Evolutionary conservation across 2,888 invertebrate genomes (phyloP), one percentile per base, ranked within the genome.

Genomic region (Piscicola geometra): DNA sequence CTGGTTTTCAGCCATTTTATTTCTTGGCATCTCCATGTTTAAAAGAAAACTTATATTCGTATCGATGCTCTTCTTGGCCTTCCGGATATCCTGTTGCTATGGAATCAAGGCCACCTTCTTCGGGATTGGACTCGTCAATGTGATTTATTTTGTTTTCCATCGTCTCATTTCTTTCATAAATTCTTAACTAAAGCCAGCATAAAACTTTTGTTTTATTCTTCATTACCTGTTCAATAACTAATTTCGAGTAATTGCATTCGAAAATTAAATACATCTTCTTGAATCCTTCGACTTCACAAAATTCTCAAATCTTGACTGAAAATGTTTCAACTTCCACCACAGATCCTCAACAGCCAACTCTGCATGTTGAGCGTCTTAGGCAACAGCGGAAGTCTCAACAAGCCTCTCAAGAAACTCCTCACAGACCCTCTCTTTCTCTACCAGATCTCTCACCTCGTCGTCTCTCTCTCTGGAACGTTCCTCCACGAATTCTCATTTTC

Each of bases 401-500:
- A 93, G 87, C 90, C 91, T 74, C 89, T 93, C 83, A 89, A 90
- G 71, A 91, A 93, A 87, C 92, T 95, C 81, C 87, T 95, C 81
- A 91, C 91, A 1, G 95, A 97, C 88, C 90, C 91, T 75, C 94
- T 94, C 86, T 88, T 97, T 81, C 89, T 94, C 78, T 97, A 97
- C 88, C 94, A 97, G 86, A 88, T 92, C 81, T 89, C 90, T 76
- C 98, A 98, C 86, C 89, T 99, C 80, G 88, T 90, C 77, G 92
- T 96, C 86, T 97, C 96, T 87, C 89, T 96, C 82, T 88, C 93
- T 79, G 99, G 98, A 60, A 89, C 98, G 77, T 90, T 91, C 82
- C 90, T 93, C 85, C 97, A 99, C 88, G 97, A 97, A 25, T 97
- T 99, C 88, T 95, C 97, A 88, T 99, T 94, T 87, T 95, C 95